Evolutionary conservation across 2,113 vertebrate species (phyloP).

Genomic region (Zeus faber): DNA sequence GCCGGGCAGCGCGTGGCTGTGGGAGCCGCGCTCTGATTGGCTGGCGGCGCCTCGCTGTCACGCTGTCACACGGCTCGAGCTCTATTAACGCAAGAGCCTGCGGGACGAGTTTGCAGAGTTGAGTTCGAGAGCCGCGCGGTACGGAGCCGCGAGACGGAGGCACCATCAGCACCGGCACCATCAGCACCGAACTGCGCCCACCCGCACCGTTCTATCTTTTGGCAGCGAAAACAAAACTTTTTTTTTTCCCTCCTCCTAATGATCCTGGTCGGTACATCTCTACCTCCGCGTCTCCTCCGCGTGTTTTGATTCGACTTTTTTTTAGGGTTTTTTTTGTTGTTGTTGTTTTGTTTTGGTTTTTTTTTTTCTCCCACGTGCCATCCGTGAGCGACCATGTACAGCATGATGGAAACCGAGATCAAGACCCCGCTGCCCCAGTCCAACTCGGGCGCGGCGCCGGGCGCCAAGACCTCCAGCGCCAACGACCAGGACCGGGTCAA

Average conservation of each 20-base stretch:
- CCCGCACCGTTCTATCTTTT: slow-evolving; percentile 24
- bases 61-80: slow-evolving; percentile 78
- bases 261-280: slow-evolving; percentile 51
- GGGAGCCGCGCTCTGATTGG: slow-evolving; percentile 84
- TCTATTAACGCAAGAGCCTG: slow-evolving; percentile 75
- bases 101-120: slow-evolving; percentile 76
- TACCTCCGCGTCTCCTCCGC: slow-evolving; percentile 41
- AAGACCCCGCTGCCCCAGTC: slow-evolving; percentile 85
- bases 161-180: slow-evolving; percentile 22
- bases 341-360: slow-evolving; percentile 15
- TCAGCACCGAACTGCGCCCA: slow-evolving; percentile 44
- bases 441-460: slow-evolving; percentile 74
- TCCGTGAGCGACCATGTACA: slow-evolving; percentile 96
- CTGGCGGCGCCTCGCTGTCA: slow-evolving; percentile 74
- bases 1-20: slow-evolving; percentile 24
- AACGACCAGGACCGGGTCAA: slow-evolving; percentile 94
- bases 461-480: slow-evolving; percentile 67
- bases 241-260: slow-evolving; percentile 39
- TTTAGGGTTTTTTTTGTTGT: slow-evolving; percentile 12
- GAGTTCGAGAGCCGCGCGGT: slow-evolving; percentile 59
- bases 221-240: slow-evolving; percentile 13
- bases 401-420: slow-evolving; percentile 92
- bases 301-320: slow-evolving; percentile 37
- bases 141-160: slow-evolving; percentile 35
- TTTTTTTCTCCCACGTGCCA: no score